Evolutionary conservation across 2,888 invertebrate species (phyloP).

Genomic region (Folsomia manolachei): DNA sequence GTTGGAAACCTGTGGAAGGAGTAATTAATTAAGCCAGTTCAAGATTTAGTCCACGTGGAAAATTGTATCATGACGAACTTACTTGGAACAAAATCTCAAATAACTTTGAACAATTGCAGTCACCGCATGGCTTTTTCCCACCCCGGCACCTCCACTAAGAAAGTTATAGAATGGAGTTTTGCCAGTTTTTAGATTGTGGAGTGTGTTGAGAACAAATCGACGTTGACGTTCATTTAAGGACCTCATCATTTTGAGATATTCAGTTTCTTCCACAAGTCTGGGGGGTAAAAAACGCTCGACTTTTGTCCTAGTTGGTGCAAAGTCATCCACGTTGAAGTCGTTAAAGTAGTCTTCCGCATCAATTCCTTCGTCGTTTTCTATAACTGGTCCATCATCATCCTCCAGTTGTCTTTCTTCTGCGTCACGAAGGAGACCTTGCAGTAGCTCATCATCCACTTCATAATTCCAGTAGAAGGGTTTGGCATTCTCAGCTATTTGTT

Average conservation of each 20-base stretch:
- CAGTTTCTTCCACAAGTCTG: slow-evolving; percentile 24
- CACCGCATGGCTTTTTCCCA: slow-evolving; percentile 51
- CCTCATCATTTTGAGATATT: slow-evolving; percentile 34
- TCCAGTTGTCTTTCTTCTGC: neutral
- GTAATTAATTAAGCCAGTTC: neutral
- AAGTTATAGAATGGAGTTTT: slow-evolving; percentile 46
- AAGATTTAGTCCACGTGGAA: neutral
- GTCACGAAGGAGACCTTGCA: neutral
- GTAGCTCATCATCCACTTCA: slow-evolving; percentile 2
- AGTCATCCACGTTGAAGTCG: neutral
- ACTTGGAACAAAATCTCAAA: slow-evolving; percentile 9
- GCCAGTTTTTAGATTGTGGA: slow-evolving; percentile 34
- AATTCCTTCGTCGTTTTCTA: neutral
- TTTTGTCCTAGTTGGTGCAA: neutral
- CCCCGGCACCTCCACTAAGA: slow-evolving; percentile 51
- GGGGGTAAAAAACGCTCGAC: slow-evolving; percentile 21
- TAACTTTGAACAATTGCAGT: slow-evolving; percentile 40
- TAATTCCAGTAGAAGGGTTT: slow-evolving; percentile 18
- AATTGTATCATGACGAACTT: slow-evolving; percentile 25
- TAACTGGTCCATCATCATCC: slow-evolving; percentile 5
- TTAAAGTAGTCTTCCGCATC: slow-evolving; percentile 5
- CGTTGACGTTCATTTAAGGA: slow-evolving; percentile 41
- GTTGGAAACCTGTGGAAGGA: slow-evolving; percentile 14
- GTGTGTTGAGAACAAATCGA: slow-evolving; percentile 28
- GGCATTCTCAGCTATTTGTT: slow-evolving; percentile 18